Base-by-base conservation (phyloP, 2,797 vertebrate species). In the Nyctalus aviator region DNA sequence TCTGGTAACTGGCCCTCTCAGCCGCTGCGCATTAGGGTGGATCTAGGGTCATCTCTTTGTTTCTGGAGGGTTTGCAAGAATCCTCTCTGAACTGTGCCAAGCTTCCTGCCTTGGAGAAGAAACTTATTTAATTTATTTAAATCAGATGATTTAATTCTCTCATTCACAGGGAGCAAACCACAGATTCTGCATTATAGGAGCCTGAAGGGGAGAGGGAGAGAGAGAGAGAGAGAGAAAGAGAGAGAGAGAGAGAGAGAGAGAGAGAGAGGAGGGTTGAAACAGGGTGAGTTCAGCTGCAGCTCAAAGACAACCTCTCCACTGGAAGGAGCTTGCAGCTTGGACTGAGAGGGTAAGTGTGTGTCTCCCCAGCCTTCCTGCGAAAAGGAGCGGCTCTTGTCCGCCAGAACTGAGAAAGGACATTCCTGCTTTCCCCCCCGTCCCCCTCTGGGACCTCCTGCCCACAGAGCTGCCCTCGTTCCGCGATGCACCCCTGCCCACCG, bases 51-150 rank as follows among this genome's bases (percentile, higher is more conserved):
- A 59, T 93, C 53, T 92, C 0, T 91, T 72, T 87, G 90, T 82
- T 92, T 95, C 96, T 95, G 90, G 77, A 83, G 75, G 87, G 73
- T 85, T 95, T 94, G 90, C 92, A 94, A 95, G 90, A 93, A 94
- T 91, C 83, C 93, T 95, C 48, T 86, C 41, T 75, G 73, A 94
- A 73, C 77, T 69, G 88, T 89, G 92, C 91, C 92, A 94, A 96
- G 82, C 78, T 96, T 95, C 90, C 90, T 93, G 94, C 77, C 46
- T 53, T n/a, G 35, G 89, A 87, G 89, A 79, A 77, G 76, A 86
- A 35, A 93, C 68, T 71, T 57, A 66, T 53, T 85, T 64, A 84
- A 94, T 89, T 81, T 82, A 87, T 90, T 72, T 81, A 59, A 96
- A 62, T 84, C 53, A 44, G 83, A 78, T 89, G 96, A 89, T 69